Conservation (phyloP, 2,888 invertebrate genomes). For the Polymixis lichenea region DNA sequence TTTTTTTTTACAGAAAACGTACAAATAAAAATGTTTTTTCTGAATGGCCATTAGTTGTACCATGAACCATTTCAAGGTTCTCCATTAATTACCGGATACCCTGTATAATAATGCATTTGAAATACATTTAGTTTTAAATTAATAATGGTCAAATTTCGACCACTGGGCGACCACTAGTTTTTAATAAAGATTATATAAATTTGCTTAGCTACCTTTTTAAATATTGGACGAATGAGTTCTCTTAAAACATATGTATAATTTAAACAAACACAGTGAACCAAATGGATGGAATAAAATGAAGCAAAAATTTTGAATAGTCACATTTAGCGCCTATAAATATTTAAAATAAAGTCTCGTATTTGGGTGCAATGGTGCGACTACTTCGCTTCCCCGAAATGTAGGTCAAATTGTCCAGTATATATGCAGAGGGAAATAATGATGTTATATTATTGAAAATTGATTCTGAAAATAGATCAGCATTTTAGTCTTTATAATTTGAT, state of each 20-base stretch:
- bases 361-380: constrained; percentile 24
- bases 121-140: too few relatives aligned
- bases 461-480: constrained; percentile 6
- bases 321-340: constrained; percentile 18
- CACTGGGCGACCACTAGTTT: background rate
- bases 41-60: too few relatives aligned
- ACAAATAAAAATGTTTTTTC: too few relatives aligned
- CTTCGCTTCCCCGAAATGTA: constrained; percentile 13
- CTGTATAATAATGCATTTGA: too few relatives aligned
- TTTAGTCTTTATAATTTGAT: constrained; percentile 2
- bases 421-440: constrained; percentile 7
- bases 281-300: constrained; percentile 22
- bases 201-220: background rate
- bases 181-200: too few relatives aligned
- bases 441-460: background rate
- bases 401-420: constrained; percentile 25
- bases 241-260: background rate
- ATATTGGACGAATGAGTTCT: background rate
- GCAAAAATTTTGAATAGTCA: constrained; percentile 12
- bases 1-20: too few relatives aligned
- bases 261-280: background rate
- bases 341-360: constrained; percentile 26
- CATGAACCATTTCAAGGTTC: too few relatives aligned
- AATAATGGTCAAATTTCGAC: too few relatives aligned
- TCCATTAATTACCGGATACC: too few relatives aligned